These are phyloP conservation scores for Nemopilema nomurai DNA, from an alignment of 30 jellyfish, hydroid and myxozoan species.

Conservation along the genomic window DNA sequence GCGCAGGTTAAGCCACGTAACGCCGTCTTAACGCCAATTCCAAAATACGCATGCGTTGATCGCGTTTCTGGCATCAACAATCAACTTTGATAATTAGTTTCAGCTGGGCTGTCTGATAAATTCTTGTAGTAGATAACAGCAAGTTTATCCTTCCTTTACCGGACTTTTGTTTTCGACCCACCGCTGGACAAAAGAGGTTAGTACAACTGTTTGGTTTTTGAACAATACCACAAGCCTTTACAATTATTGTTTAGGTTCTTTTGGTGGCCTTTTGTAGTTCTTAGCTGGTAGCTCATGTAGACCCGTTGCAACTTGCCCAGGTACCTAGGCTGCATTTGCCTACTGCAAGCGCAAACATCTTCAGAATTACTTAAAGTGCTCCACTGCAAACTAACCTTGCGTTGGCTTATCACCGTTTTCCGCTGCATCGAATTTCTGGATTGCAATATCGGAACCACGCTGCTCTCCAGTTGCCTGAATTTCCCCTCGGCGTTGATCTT, in stretches of 20 bases:
- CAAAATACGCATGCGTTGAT: conserved; percentile 80
- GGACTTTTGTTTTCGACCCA: conserved; percentile 33
- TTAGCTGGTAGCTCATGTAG: conserved; percentile 60
- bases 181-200: conserved; percentile 38
- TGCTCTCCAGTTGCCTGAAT: too few relatives aligned
- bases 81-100: conserved; percentile 61
- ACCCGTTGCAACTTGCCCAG: conserved; percentile 46
- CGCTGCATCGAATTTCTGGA: not conserved
- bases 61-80: conserved; percentile 63
- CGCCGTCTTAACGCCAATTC: conserved; percentile 64
- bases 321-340: conserved; percentile 3
- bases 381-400: too few relatives aligned
- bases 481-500: too few relatives aligned
- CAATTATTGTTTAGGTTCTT: conserved; percentile 16
- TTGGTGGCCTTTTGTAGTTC: conserved; percentile 52
- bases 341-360: not conserved
- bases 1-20: conserved; percentile 85
- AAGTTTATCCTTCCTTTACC: not conserved
- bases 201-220: conserved; percentile 37
- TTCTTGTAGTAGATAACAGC: conserved; percentile 33
- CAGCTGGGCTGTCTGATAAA: conserved; percentile 66
- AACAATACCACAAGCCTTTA: conserved; percentile 38
- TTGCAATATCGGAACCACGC: not conserved
- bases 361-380: not conserved
- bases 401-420: too few relatives aligned